phyloP scores from a whole-genome alignment of 2,888 invertebrate genomes.

The Neoascia interrupta region DNA sequence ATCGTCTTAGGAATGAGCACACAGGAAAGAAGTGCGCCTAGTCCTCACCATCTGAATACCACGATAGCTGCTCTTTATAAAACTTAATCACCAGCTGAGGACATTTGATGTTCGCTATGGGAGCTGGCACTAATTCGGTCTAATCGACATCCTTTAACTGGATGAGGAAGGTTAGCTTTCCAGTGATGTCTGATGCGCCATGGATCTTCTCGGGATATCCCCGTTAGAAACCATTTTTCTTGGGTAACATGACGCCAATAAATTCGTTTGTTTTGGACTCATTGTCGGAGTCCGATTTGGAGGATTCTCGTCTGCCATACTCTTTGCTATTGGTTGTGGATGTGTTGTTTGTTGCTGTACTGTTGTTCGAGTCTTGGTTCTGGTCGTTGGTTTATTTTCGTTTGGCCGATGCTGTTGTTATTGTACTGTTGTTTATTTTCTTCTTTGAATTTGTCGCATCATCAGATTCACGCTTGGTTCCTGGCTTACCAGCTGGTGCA shows the following conservation, averaged over 20 bases:
- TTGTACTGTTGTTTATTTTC: constrained; percentile 52
- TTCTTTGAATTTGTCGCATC: constrained; percentile 41
- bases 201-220: constrained; percentile 93
- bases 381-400: constrained; percentile 60
- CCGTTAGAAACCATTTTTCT: constrained; percentile 85
- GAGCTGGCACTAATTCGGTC: constrained; percentile 95
- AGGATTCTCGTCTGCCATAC: constrained; percentile 72
- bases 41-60: constrained; percentile 88
- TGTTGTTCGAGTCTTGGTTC: constrained; percentile 55
- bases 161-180: constrained; percentile 92
- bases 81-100: constrained; percentile 97
- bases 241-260: constrained; percentile 38
- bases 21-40: no score
- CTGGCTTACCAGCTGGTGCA: constrained; percentile 51
- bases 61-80: constrained; percentile 96
- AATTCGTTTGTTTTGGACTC: constrained; percentile 70
- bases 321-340: constrained; percentile 72
- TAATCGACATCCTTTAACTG: constrained; percentile 97
- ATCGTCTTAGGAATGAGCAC: no score
- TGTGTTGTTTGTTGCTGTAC: constrained; percentile 61
- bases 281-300: constrained; percentile 73
- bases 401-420: constrained; percentile 45
- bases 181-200: constrained; percentile 88
- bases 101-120: constrained; percentile 93
- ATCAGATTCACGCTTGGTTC: constrained; percentile 51